phyloP scores from a whole-genome alignment of 1,140 invertebrate species.

The Elymnias hypermnestra region DNA sequence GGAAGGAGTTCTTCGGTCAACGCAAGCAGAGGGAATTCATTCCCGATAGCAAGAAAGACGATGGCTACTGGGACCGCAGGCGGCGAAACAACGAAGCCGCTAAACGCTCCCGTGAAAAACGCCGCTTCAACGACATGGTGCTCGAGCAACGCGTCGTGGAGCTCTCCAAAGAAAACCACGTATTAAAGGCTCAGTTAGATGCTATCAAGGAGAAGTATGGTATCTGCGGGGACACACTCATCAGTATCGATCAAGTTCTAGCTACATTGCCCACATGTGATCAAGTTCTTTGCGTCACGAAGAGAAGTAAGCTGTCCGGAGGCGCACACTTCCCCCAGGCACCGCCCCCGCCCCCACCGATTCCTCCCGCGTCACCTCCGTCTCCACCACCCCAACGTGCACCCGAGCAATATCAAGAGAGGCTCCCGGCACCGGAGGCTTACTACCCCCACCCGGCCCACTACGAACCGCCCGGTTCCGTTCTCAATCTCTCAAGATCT shows the following conservation, averaged over 20 bases:
- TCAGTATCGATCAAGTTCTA: constrained; percentile 91
- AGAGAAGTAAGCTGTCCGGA: constrained; percentile 83
- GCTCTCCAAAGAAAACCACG: constrained; percentile 95
- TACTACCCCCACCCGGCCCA: constrained; percentile 70
- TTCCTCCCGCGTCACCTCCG: constrained; percentile 81
- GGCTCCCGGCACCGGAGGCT: constrained; percentile 63
- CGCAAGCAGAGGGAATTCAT: constrained; percentile 97
- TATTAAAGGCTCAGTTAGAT: constrained; percentile 93
- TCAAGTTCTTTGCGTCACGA: constrained; percentile 87
- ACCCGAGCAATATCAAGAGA: constrained; percentile 74
- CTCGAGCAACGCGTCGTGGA: constrained; percentile 95
- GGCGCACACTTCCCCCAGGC: constrained; percentile 77
- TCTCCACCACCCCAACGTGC: constrained; percentile 66
- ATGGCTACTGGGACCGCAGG: constrained; percentile 97
- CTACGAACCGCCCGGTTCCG: constrained; percentile 76
- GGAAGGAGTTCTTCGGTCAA: constrained; percentile 89
- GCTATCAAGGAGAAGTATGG: constrained; percentile 96
- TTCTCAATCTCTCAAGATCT: constrained; percentile 80
- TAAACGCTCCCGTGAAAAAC: constrained; percentile 94
- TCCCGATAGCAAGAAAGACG: constrained; percentile 97
- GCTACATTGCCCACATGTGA: constrained; percentile 88
- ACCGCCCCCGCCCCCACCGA: constrained; percentile 81
- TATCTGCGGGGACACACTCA: constrained; percentile 89
- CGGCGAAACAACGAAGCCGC: constrained; percentile 97
- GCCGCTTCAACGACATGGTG: constrained; percentile 97